Evolutionary conservation across 1,140 invertebrate genomes (phyloP).

Genomic region (Berghia stephanieae): DNA sequence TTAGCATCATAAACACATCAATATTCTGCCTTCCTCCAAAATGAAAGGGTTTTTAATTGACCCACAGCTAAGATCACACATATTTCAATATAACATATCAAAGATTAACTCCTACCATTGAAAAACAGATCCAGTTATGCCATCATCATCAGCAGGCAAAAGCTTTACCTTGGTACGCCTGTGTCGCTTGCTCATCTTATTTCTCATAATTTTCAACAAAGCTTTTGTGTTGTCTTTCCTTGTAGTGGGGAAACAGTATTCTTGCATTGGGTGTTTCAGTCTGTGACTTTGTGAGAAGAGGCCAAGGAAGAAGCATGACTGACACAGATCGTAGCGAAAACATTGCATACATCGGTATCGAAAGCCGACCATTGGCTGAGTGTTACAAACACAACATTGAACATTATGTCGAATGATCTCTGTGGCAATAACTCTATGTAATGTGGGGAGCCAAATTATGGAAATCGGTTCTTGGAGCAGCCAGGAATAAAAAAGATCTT

Average conservation of each 20-base stretch:
- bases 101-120: too few relatives aligned
- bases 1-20: too few relatives aligned
- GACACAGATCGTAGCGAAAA: conserved; percentile 99
- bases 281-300: conserved; percentile 96
- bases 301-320: conserved; percentile 98
- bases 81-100: too few relatives aligned
- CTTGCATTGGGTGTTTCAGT: conserved; percentile 98
- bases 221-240: conserved; percentile 98
- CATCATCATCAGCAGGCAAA: too few relatives aligned
- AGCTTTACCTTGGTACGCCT: too few relatives aligned
- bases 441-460: conserved; percentile 96
- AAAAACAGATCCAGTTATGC: too few relatives aligned
- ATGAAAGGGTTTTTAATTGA: too few relatives aligned
- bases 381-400: conserved; percentile 98
- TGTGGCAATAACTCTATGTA: conserved; percentile 92
- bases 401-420: conserved; percentile 93
- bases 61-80: too few relatives aligned
- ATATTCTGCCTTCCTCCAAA: too few relatives aligned
- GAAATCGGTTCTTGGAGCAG: conserved; percentile 95
- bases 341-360: conserved; percentile 98
- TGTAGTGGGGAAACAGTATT: conserved; percentile 97
- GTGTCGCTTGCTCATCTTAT: conserved; percentile 84
- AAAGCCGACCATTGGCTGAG: conserved; percentile 83
- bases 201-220: conserved; percentile 90
- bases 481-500: conserved; percentile 89